Percentiles rank a stretch among this genome's conserved stretches.
phyloP scores from a whole-genome alignment of 2,113 vertebrate species.

The Gopherus evgoodei region DNA sequence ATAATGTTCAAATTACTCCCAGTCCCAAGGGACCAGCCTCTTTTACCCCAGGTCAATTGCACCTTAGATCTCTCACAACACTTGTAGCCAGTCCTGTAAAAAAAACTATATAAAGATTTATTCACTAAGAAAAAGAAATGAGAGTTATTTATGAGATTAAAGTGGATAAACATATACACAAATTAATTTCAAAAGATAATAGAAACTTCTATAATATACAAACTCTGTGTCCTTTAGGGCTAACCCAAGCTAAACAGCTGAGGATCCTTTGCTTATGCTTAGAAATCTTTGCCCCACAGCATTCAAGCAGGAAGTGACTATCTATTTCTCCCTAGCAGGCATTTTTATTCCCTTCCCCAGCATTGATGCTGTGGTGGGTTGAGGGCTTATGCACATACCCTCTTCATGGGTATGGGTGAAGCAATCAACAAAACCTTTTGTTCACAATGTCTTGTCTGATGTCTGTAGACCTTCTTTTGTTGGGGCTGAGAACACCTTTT shows the following conservation, averaged over 20 bases:
- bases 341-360: neutral
- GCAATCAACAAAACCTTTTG: neutral
- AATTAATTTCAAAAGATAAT: neutral
- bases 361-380: neutral
- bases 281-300: neutral
- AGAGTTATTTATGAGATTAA: neutral
- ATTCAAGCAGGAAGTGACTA: neutral
- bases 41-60: no score
- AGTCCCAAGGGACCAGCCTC: no score
- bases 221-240: neutral
- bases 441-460: neutral
- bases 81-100: neutral
- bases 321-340: neutral
- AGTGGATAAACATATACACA: neutral
- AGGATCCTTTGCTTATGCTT: neutral
- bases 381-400: neutral
- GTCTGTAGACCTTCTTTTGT: neutral
- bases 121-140: neutral
- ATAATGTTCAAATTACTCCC: no score
- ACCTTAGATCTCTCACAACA: no score
- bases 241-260: neutral
- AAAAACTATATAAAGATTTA: neutral
- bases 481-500: neutral
- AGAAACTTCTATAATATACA: neutral
- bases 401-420: neutral